Conservation (phyloP, 2,113 vertebrate genomes). For the Hiodon alosoides region DNA sequence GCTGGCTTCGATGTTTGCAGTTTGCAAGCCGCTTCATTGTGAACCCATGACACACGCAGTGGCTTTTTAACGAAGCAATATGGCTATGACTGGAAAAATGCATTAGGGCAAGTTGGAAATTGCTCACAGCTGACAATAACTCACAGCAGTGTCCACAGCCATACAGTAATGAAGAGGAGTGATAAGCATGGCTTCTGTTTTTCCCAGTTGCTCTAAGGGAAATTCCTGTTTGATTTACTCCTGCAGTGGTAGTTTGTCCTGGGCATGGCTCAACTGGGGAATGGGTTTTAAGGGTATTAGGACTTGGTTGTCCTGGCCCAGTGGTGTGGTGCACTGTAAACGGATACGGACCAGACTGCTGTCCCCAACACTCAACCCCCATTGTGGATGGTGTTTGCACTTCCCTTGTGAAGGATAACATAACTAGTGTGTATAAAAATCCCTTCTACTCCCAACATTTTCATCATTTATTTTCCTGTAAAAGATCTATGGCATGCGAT, state of each 20-base stretch:
- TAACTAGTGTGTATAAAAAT: neutral
- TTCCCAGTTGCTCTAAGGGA: too few relatives aligned
- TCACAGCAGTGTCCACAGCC: too few relatives aligned
- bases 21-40: neutral
- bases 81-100: neutral
- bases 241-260: too few relatives aligned
- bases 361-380: neutral
- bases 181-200: too few relatives aligned
- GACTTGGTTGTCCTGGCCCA: too few relatives aligned
- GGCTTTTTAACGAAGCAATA: neutral
- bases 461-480: neutral
- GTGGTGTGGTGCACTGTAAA: neutral
- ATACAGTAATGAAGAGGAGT: too few relatives aligned
- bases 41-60: neutral
- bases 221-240: too few relatives aligned
- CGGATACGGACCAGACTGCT: neutral
- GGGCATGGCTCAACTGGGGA: too few relatives aligned
- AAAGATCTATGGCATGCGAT: neutral
- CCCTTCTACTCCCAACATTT: neutral
- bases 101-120: neutral
- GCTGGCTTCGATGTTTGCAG: neutral
- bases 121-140: too few relatives aligned
- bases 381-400: neutral
- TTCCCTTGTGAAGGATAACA: neutral
- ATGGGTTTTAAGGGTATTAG: too few relatives aligned